Conservation (phyloP, 2,113 vertebrate species). For the Ceuthmochares aereus region DNA sequence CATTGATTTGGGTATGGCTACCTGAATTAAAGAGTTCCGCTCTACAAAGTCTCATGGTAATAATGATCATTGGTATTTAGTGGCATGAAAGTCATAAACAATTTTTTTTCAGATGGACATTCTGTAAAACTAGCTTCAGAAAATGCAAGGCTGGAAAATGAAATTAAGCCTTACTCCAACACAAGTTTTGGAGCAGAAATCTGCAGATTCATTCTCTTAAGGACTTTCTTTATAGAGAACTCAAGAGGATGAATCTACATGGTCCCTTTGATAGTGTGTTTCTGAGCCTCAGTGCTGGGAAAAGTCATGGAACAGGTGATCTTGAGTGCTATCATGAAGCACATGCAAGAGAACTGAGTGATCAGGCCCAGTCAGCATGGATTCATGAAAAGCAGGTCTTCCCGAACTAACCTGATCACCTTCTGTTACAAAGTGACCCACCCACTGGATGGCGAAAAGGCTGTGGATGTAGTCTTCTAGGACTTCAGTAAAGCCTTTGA, state of each 20-base stretch:
- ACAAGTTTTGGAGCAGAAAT: not conserved
- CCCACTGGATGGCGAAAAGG: no score
- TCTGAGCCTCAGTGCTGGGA: no score
- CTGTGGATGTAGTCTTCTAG: no score
- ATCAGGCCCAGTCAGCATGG: no score
- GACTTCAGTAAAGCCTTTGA: no score
- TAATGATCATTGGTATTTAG: not conserved
- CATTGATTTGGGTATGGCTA: not conserved
- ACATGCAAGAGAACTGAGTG: no score
- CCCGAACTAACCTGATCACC: no score
- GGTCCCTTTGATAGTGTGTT: not conserved
- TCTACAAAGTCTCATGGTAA: not conserved
- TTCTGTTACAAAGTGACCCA: no score
- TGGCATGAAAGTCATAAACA: not conserved
- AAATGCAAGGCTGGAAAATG: not conserved
- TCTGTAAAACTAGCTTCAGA: not conserved
- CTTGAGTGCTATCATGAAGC: no score
- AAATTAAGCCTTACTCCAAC: not conserved
- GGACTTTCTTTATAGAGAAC: not conserved
- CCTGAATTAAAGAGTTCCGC: slow-evolving; percentile 14
- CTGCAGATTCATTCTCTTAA: not conserved
- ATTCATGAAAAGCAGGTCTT: no score
- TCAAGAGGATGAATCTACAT: not conserved
- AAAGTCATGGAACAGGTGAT: no score
- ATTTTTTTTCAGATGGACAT: not conserved